Evolutionary conservation across 2,113 vertebrate species (phyloP), one percentile per base, ranked within the genome.

Genomic region (Callocephalon fimbriatum): DNA sequence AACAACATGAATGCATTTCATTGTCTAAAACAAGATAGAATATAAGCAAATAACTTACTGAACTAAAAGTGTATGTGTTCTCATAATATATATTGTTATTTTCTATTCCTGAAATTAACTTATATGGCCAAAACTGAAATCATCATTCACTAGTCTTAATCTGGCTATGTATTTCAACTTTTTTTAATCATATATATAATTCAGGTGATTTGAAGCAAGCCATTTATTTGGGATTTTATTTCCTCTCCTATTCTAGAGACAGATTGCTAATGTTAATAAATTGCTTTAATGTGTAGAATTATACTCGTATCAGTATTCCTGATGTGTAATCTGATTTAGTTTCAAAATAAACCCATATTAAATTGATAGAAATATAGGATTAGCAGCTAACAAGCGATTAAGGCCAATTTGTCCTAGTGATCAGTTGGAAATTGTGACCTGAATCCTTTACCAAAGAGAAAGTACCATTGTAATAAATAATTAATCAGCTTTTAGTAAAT

Each of bases 401-500:
- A 44, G 62, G 40, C 58, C 45, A 78, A 86, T 90, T 95, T 93
- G 16, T 86, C 20, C 37, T 45, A 35, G 31, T 90, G n/a, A 83
- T 95, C 78, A 91, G 37, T 35, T 93, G 37, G 37, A 63, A 91
- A 70, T 45, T 68, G 29, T 83, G 63, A 95, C 73, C 58, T 76
- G 74, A 93, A 90, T 93, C 54, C n/a, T 87, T 74, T 82, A 81
- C 26, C 58, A 86, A 82, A 63, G 25, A 85, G 74, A 73, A 93
- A 92, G 37, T n/a, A 38, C 18, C 21, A 32, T 76, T 77, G 35
- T 58, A 82, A 82, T 70, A 79, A 95, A 80, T 47, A 35, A 62
- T 91, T 96, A 91, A 89, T 87, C 56, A 91, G 73, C 65, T 96
- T 93, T 93, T 88, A 70, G 31, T 83, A 86, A 88, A 76, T 87